Percentiles rank a stretch among this genome's conserved stretches.
Evolutionary conservation across 2,797 vertebrate species (phyloP).

Genomic region (Siniperca undulata): DNA sequence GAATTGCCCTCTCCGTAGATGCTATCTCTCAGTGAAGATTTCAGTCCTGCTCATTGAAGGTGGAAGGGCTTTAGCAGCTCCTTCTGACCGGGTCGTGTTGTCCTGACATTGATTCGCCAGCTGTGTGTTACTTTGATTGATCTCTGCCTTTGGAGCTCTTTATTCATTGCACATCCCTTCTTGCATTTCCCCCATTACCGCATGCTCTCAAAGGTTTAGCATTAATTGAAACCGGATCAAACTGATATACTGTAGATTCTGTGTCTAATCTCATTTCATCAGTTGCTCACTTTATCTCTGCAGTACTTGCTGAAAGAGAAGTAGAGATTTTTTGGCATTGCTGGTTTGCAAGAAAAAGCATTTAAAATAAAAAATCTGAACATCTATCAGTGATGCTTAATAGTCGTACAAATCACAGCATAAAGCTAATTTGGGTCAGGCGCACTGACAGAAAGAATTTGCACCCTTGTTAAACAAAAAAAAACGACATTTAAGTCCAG

Average conservation of each 20-base stretch:
- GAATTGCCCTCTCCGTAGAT: slow-evolving; percentile 21
- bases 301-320: not conserved
- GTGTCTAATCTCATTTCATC: slow-evolving; percentile 25
- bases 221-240: slow-evolving; percentile 44
- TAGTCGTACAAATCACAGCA: slow-evolving; percentile 10
- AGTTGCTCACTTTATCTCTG: slow-evolving; percentile 22
- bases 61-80: slow-evolving; percentile 50
- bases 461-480: slow-evolving; percentile 47
- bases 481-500: slow-evolving; percentile 26
- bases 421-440: slow-evolving; percentile 27
- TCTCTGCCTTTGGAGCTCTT: slow-evolving; percentile 51
- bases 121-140: slow-evolving; percentile 64
- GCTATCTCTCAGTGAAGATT: slow-evolving; percentile 44
- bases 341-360: slow-evolving; percentile 1
- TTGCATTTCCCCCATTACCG: slow-evolving; percentile 1
- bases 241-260: slow-evolving; percentile 1
- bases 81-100: slow-evolving; percentile 47
- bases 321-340: not conserved
- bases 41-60: slow-evolving; percentile 49
- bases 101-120: slow-evolving; percentile 53
- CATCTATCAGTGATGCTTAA: slow-evolving; percentile 25
- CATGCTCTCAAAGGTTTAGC: slow-evolving; percentile 18
- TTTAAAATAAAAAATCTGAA: not conserved
- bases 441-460: slow-evolving; percentile 25
- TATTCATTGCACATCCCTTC: slow-evolving; percentile 32